A percentile compares a stretch with the other conserved stretches of the same genome.
These are phyloP conservation scores for Rana temporaria DNA, from an alignment of 2,113 vertebrate genomes.

Conservation along the genomic window DNA sequence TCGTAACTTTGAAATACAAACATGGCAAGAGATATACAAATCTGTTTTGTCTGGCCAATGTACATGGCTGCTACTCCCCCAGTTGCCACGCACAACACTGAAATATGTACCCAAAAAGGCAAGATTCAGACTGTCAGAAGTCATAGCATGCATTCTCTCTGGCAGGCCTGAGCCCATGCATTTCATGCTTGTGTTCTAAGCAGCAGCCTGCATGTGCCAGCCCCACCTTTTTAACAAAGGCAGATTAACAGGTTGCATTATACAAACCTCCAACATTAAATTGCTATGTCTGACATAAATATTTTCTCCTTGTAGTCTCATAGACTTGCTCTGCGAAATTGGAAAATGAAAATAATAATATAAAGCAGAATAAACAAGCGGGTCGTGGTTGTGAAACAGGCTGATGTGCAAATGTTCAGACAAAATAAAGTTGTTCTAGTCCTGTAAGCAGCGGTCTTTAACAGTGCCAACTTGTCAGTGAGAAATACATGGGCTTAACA, in stretches of 20 bases:
- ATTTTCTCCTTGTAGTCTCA: conserved; percentile 98
- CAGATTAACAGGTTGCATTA: conserved; percentile 76
- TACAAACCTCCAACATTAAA: conserved; percentile 99
- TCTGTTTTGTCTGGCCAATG: not conserved
- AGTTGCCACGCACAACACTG: conserved; percentile 65
- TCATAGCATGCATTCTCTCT: conserved; percentile 70
- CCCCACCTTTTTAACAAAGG: conserved; percentile 74
- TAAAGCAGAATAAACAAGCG: conserved; percentile 40
- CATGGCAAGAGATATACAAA: too few relatives aligned
- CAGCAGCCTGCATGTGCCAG: conserved; percentile 85
- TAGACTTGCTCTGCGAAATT: conserved; percentile 90
- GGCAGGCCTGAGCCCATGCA: conserved; percentile 69
- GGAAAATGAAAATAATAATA: conserved; percentile 63
- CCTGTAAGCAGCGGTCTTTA: not conserved
- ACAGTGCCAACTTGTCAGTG: too few relatives aligned
- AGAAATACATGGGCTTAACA: too few relatives aligned
- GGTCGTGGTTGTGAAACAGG: conserved; percentile 42
- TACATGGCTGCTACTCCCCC: conserved; percentile 69
- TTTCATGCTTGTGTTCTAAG: conserved; percentile 74
- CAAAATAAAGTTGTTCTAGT: not conserved
- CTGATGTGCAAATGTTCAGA: not conserved
- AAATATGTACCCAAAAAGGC: conserved; percentile 32
- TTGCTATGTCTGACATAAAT: conserved; percentile 99
- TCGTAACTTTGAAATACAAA: too few relatives aligned
- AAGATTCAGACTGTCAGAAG: conserved; percentile 15